Conservation (phyloP, 2,888 invertebrate genomes). For the Melinaea menophilus region DNA sequence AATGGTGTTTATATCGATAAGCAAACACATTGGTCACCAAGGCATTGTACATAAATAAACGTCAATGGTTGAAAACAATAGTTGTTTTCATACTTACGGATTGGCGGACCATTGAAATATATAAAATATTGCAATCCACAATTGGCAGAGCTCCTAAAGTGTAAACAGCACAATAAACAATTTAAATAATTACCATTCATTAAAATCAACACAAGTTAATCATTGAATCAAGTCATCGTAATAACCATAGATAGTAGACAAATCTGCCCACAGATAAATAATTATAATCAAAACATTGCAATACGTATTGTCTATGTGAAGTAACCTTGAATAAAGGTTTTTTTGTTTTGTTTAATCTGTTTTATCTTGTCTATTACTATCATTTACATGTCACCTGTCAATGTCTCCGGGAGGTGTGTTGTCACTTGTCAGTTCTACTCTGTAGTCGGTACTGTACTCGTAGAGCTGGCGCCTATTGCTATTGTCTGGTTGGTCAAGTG, state of each 20-base stretch:
- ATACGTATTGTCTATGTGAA: not conserved
- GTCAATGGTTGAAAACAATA: slow-evolving; percentile 5
- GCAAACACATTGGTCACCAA: slow-evolving; percentile 2
- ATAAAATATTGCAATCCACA: not conserved
- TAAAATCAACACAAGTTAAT: slow-evolving; percentile 3
- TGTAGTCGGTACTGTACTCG: not conserved
- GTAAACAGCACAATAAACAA: slow-evolving; percentile 4
- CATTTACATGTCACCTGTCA: not conserved
- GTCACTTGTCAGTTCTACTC: slow-evolving; percentile 4
- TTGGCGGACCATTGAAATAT: not conserved
- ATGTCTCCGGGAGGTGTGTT: not conserved
- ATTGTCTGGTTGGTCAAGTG: slow-evolving; percentile 12
- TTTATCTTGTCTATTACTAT: not conserved
- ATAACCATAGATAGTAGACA: not conserved
- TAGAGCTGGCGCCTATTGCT: not conserved
- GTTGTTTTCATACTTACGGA: slow-evolving; percentile 5
- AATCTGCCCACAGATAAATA: not conserved
- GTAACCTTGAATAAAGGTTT: too few species aligned
- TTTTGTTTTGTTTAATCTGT: not conserved
- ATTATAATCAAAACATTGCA: not conserved
- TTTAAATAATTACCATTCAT: slow-evolving; percentile 6
- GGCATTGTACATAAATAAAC: slow-evolving; percentile 6
- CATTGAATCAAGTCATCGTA: slow-evolving; percentile 7
- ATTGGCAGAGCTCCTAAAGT: not conserved
- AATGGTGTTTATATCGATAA: slow-evolving; percentile 5